phyloP scores from a whole-genome alignment of 2,113 vertebrate genomes.

The Acanthochromis polyacanthus region DNA sequence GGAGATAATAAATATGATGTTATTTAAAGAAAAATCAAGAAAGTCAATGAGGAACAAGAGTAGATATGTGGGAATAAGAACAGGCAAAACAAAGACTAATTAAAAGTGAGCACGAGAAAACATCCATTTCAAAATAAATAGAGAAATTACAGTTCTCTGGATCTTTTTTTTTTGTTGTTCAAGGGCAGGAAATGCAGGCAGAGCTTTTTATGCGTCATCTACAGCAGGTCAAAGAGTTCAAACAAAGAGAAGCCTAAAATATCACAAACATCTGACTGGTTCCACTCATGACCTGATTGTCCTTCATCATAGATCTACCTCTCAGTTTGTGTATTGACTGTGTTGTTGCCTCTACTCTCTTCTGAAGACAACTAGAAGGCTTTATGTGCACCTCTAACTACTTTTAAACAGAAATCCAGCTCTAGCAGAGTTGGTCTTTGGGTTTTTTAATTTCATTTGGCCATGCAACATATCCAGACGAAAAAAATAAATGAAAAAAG shows the following conservation, averaged over 20 bases:
- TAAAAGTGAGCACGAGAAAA: background rate
- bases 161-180: background rate
- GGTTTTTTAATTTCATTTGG: background rate
- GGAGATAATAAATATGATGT: background rate
- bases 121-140: background rate
- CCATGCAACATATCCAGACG: background rate
- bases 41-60: background rate
- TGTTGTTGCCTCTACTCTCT: too few species aligned
- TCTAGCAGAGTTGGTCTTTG: background rate
- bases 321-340: too few species aligned
- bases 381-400: conserved; percentile 2
- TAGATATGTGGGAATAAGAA: background rate
- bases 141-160: background rate
- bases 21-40: background rate
- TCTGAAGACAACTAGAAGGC: background rate
- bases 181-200: background rate
- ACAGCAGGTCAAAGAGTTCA: conserved; percentile 23
- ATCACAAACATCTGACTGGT: conserved; percentile 13
- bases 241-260: conserved; percentile 18
- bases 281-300: background rate
- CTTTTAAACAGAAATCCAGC: background rate
- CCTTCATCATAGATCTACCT: background rate
- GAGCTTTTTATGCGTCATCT: background rate
- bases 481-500: too few species aligned
- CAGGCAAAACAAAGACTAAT: background rate